Evolutionary conservation across 2,888 invertebrate genomes (phyloP).

Genomic region (Drosophila helvetica): DNA sequence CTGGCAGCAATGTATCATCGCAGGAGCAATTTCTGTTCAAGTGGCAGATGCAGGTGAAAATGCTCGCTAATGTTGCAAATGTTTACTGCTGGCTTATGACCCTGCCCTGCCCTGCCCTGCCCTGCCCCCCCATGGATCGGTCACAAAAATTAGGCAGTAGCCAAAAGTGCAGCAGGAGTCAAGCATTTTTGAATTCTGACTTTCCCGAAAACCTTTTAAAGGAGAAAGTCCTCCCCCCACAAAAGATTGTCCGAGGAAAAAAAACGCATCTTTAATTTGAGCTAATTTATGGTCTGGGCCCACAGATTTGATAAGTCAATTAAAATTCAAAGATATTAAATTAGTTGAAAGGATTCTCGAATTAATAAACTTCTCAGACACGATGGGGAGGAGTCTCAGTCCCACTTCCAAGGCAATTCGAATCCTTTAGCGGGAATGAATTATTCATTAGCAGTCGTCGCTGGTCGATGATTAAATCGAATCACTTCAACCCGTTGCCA

Average conservation of each 20-base stretch:
- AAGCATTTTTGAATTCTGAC: too few species aligned
- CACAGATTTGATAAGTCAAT: slow-evolving; percentile 34
- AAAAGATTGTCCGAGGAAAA: too few species aligned
- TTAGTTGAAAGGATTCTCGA: not conserved
- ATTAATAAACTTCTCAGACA: slow-evolving; percentile 20
- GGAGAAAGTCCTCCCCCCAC: not conserved
- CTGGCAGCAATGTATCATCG: slow-evolving; percentile 71
- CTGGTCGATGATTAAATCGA: slow-evolving; percentile 63
- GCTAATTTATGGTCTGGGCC: slow-evolving; percentile 1
- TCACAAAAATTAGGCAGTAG: slow-evolving; percentile 11
- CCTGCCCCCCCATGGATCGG: not conserved
- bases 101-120: too few species aligned
- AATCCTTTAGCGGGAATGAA: slow-evolving; percentile 54
- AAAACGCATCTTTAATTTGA: not conserved
- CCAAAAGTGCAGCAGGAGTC: not conserved
- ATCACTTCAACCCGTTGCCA: slow-evolving; percentile 38
- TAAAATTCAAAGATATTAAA: slow-evolving; percentile 30
- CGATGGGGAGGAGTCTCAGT: not conserved
- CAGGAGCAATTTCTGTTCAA: slow-evolving; percentile 49
- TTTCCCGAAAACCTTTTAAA: too few species aligned
- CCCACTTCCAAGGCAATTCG: slow-evolving; percentile 20
- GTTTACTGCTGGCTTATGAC: slow-evolving; percentile 46
- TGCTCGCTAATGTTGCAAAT: slow-evolving; percentile 50
- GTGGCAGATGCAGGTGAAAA: slow-evolving; percentile 50
- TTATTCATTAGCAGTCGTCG: slow-evolving; percentile 59